A percentile compares a stretch with the other conserved stretches of the same genome.
Evolutionary conservation across 2,797 vertebrate species (phyloP).

Genomic region (Myiotriccus ornatus): DNA sequence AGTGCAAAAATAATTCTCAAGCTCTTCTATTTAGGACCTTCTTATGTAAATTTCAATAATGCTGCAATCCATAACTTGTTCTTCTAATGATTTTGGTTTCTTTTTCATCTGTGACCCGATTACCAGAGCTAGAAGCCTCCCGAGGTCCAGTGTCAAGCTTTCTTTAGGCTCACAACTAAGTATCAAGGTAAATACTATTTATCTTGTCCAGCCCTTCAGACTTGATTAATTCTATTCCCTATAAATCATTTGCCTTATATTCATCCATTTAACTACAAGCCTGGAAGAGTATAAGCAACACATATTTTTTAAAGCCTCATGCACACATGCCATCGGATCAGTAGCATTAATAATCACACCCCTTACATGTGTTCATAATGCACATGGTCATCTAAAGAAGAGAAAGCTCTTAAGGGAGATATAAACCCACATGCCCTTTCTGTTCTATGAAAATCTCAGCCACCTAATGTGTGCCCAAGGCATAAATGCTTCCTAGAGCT

Average conservation of each 20-base stretch:
- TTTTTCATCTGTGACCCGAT: not conserved
- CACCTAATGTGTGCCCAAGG: not conserved
- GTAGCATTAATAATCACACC: not conserved
- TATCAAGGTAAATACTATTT: not conserved
- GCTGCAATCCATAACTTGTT: not conserved
- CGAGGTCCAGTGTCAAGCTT: not conserved
- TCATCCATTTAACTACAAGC: not conserved
- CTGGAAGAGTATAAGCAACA: not conserved
- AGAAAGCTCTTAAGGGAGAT: not conserved
- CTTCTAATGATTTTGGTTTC: not conserved
- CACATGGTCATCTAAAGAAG: not conserved
- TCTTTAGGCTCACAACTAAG: not conserved
- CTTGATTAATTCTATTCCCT: not conserved
- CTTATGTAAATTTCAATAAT: not conserved
- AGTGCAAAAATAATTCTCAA: not conserved
- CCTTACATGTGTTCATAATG: not conserved
- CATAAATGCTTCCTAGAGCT: not conserved
- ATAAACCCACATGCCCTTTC: not conserved
- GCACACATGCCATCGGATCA: not conserved
- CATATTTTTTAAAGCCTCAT: not conserved
- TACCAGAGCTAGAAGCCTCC: not conserved
- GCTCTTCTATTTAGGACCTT: not conserved
- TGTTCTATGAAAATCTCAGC: not conserved
- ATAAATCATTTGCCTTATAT: not conserved
- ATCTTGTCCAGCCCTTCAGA: not conserved